Evolutionary conservation across 2,888 invertebrate species (phyloP), one percentile per base, ranked within the genome.

Genomic region (Yponomeuta evonymella): DNA sequence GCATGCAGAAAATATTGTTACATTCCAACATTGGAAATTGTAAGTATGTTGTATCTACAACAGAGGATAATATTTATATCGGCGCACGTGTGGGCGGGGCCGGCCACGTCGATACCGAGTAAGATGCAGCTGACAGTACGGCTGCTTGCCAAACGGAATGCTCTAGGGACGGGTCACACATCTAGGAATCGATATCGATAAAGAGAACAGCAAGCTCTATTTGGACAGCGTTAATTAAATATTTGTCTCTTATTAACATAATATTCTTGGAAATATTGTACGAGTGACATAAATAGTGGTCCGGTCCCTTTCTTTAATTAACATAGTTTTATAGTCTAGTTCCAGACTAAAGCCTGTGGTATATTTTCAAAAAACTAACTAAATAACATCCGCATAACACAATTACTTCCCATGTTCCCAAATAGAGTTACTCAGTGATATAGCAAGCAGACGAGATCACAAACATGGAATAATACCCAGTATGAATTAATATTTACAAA

Each of bases 121-220:
- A 58, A 58, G 51, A 58, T 58, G 51, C 51, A 58, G 51, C 51
- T 58, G 51, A 58, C 51, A 58, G 51, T 8, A 58, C 51, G 51
- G 51, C 51, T 58, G 51, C 51, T 58, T 58, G 51, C 51, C 51
- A 58, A 58, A 58, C 51, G 51, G 51, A 58, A 58, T 58, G 51
- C 51, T 58, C 15, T 58, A 58, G 51, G 51, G 51, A 58, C 8
- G 51, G 51, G 51, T 58, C 1, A 15, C 5, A 5, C 12, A 15
- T 58, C 51, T 9, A 23, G 23, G 23, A 23, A 23, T 23, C 23
- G 33, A 33, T 33, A 33, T 33, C 33, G 33, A 33, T 4, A 33
- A 33, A 4, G 33, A 5, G 33, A 4, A 33, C 33, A 33, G 51
- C 11, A 2, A 4, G 51, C 11, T 12, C 11, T 10, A 51, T 51